Evolutionary conservation across 2,888 invertebrate genomes (phyloP).

Genomic region (Drosophila mayaguana): DNA sequence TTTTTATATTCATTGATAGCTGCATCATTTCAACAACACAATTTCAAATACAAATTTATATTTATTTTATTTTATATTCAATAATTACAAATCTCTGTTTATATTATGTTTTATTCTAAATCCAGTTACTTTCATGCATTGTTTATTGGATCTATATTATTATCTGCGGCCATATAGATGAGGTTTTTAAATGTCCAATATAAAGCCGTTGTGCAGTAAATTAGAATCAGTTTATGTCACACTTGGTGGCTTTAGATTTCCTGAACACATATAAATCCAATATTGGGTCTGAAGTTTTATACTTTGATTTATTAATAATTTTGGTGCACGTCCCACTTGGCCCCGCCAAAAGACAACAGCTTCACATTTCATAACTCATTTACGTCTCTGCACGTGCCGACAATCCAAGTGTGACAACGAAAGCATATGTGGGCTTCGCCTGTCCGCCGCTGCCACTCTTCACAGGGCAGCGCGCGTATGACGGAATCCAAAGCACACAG

Average conservation of each 20-base stretch:
- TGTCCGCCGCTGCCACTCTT: constrained; percentile 52
- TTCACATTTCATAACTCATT: constrained; percentile 66
- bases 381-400: constrained; percentile 66
- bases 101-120: no score
- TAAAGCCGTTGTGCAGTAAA: background rate
- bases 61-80: no score
- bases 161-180: background rate
- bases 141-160: background rate
- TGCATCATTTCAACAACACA: accelerated
- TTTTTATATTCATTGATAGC: background rate
- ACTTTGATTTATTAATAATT: constrained; percentile 56
- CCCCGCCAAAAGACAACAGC: constrained; percentile 12
- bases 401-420: constrained; percentile 69
- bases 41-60: no score
- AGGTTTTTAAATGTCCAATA: background rate
- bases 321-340: constrained; percentile 9
- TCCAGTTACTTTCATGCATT: background rate
- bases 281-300: constrained; percentile 33
- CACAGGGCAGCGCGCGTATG: constrained; percentile 48
- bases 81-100: no score
- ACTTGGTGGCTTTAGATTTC: background rate
- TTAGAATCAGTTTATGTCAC: background rate
- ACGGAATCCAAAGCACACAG: constrained; percentile 31
- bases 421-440: constrained; percentile 41
- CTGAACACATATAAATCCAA: background rate